Evolutionary conservation across 1,140 invertebrate genomes (phyloP).

Genomic region (Drosophila kikkawai): DNA sequence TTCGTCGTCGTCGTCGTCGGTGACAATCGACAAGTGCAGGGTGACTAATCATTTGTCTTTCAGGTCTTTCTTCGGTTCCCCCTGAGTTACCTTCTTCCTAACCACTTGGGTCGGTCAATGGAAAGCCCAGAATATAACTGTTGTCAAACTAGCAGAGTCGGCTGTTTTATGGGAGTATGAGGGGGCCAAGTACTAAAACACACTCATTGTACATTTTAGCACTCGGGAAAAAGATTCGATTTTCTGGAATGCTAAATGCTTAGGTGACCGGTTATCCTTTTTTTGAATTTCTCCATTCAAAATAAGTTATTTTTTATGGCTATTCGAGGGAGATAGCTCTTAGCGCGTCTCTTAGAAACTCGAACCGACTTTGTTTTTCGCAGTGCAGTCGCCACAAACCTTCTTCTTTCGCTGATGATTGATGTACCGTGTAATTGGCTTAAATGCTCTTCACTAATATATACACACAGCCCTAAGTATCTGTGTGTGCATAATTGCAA

Average conservation of each 20-base stretch:
- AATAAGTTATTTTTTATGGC: background rate
- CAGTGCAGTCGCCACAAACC: conserved; percentile 26
- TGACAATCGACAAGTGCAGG: conserved; percentile 43
- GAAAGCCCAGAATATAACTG: conserved; percentile 24
- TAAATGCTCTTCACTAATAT: conserved; percentile 61
- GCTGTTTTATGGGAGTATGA: background rate
- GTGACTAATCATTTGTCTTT: conserved; percentile 57
- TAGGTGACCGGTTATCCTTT: too few relatives aligned
- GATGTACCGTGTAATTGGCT: conserved; percentile 74
- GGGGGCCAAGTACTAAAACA: conserved; percentile 1
- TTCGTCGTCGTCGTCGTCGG: conserved; percentile 3
- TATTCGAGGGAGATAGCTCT: background rate
- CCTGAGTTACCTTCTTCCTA: conserved; percentile 8
- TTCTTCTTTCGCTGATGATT: conserved; percentile 57
- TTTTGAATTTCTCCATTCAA: background rate
- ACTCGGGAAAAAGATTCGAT: conserved; percentile 2
- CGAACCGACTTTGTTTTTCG: conserved; percentile 4
- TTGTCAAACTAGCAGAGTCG: conserved; percentile 24
- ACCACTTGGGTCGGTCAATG: conserved; percentile 5
- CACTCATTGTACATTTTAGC: background rate
- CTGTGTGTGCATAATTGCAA: conserved; percentile 15
- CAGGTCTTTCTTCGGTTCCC: conserved; percentile 37
- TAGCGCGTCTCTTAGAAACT: background rate
- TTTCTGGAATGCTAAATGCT: background rate
- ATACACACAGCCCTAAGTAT: conserved; percentile 24